Base-by-base conservation (phyloP, 2,113 vertebrate genomes). In the Rhombomys opimus region DNA sequence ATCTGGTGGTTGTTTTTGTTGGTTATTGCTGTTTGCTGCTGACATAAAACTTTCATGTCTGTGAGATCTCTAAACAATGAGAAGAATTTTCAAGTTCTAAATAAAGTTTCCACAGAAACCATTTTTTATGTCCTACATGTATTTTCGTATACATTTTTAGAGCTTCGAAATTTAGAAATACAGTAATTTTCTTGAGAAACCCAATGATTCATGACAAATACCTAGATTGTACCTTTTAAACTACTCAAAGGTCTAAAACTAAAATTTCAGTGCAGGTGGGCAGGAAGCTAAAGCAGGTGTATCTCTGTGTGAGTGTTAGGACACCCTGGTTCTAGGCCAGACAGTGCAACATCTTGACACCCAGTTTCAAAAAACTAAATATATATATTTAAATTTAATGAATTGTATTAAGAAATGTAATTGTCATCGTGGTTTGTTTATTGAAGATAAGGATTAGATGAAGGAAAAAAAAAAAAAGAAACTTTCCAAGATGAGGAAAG, bases 1-100 rank as follows among this genome's bases (percentile, higher is more conserved):
- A 91, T n/a, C 41, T 50, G 85, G 7, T 76, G 75, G 5, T 72
- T 95, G 78, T 94, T 86, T 88, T 93, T 92, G 54, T 87, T 96
- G 78, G 41, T 10, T 67, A 57, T 54, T 94, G 78, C 32, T 87
- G 27, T 89, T 93, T 95, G 50, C 63, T 94, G 50, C 63, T 89
- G 75, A 93, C 50, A 84, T 0, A 90, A 95, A 67, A 41, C 32
- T 88, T 70, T 90, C n/a, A 90, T 89, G 67, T 73, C 27, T 91
- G 70, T 75, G 86, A 91, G 14, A 67, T 88, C 15, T 91, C 70
- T 94, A 81, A 89, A 81, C 78, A 63, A 25, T 90, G 52, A 94
- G 89, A 41, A 92, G 89, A 84, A 76, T 95, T 50, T 82, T 96
- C 12, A 35, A 93, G 25, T 59, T 25, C 61, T 70, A 50, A 93